Evolutionary conservation across 2,797 vertebrate species (phyloP), one percentile per base, ranked within the genome.

Genomic region (Rhadinocentrus ornatus): DNA sequence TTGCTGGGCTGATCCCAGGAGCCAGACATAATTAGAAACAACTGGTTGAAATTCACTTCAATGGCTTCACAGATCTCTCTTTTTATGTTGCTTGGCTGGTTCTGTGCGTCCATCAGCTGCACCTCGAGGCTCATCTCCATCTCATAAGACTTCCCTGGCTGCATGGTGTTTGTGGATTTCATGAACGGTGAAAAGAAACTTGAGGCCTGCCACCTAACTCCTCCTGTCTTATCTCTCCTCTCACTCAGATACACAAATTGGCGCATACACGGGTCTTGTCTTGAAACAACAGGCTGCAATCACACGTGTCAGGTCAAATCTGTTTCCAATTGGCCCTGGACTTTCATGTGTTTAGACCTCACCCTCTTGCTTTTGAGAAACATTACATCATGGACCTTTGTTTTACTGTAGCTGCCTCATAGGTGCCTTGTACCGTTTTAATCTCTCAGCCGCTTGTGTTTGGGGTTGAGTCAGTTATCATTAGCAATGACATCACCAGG

Each of bases 21-120:
- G 93, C 90, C 75, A 64, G 75, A 78, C 88, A 89, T 94, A 94
- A 95, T 94, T 93, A 93, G 91, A 95, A 94, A 91, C 94, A 94
- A 94, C 92, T 94, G 93, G 63, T 87, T 7, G 66, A 89, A 91
- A 91, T 88, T 91, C 83, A 92, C 88, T 93, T 92, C 91, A 91
- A 89, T 91, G 85, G 85, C 88, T 85, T 22, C 76, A 26, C 77
- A 78, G 84, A 92, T 89, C 88, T 94, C 82, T 80, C 85, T 81
- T 93, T 89, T 92, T 93, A 93, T 93, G 91, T 90, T 89, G 89
- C 88, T 93, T 94, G 93, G 92, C 93, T 69, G 87, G 69, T 87
- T 72, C 74, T 67, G 66, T 32, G 31, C 83, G 88, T 90, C 93
- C 93, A 91, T 93, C 92, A 92, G 92, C 88, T 88, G 88, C 87